A percentile compares a stretch with the other conserved stretches of the same genome.
Conservation (phyloP, 1,140 invertebrate genomes). For the Goniozus legneri region DNA sequence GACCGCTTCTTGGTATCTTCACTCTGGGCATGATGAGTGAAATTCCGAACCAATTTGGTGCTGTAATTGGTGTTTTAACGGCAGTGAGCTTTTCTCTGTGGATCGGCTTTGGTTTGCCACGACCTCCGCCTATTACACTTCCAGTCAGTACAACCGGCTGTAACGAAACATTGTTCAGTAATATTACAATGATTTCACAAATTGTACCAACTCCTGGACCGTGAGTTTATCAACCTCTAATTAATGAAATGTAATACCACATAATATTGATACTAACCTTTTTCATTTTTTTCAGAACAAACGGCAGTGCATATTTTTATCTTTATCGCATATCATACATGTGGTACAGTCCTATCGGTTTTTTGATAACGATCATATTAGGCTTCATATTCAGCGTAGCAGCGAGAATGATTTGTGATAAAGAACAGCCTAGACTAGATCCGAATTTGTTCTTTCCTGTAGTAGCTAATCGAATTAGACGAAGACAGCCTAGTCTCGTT, state of each 20-base stretch:
- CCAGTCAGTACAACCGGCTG: constrained; percentile 24
- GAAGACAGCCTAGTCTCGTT: constrained; percentile 3
- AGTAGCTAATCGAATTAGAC: constrained; percentile 52
- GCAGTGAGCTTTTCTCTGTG: constrained; percentile 73
- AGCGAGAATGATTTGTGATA: constrained; percentile 15
- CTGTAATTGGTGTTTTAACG: constrained; percentile 61
- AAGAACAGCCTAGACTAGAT: constrained; percentile 40
- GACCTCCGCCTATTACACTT: constrained; percentile 51
- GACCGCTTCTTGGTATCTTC: constrained; percentile 76
- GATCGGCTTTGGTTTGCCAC: constrained; percentile 82
- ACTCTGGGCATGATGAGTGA: constrained; percentile 73
- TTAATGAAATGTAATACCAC: background rate
- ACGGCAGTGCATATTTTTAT: constrained; percentile 32
- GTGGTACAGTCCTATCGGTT: constrained; percentile 77
- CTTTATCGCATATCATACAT: constrained; percentile 81
- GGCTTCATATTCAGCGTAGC: constrained; percentile 62
- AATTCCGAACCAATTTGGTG: constrained; percentile 66
- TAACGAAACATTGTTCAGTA: constrained; percentile 8
- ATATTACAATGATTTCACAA: no score
- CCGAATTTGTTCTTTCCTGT: constrained; percentile 65
- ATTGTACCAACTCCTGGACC: no score
- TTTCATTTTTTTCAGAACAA: constrained; percentile 24
- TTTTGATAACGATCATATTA: constrained; percentile 62
- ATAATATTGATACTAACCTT: no score
- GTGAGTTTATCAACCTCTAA: no score